phyloP scores from a whole-genome alignment of 2,113 vertebrate genomes.

The Aplodontia rufa region DNA sequence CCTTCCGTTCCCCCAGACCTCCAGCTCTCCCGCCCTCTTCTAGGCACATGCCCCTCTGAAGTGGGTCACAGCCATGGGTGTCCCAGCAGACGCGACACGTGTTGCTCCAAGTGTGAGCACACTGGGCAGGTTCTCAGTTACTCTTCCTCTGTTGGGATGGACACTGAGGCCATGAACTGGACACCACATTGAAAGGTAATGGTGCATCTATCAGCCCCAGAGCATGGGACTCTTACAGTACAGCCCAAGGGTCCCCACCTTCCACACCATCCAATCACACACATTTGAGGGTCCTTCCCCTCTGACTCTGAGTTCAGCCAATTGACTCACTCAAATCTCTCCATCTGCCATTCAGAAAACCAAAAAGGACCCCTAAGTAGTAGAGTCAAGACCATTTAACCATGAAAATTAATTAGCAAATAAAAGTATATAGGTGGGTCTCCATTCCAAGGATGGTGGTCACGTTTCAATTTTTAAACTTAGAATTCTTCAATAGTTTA shows the following conservation, averaged over 20 bases:
- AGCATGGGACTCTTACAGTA: accelerated
- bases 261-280: no score
- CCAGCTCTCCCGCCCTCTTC: neutral
- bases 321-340: neutral
- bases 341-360: neutral
- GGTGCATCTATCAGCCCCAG: no score
- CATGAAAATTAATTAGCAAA: neutral
- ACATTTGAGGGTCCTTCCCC: neutral
- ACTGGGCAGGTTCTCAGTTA: accelerated
- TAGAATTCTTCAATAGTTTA: neutral
- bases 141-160: neutral
- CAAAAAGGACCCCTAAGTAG: neutral
- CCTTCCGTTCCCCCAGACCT: neutral
- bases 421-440: neutral
- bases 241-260: accelerated
- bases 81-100: neutral
- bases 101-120: neutral
- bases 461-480: neutral
- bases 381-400: neutral
- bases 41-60: no score
- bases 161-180: accelerated
- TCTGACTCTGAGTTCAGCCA: no score
- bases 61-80: no score
- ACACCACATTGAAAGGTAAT: accelerated
- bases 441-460: neutral